Evolutionary conservation across 2,888 invertebrate species (phyloP).

Genomic region (Morpho deidamia): DNA sequence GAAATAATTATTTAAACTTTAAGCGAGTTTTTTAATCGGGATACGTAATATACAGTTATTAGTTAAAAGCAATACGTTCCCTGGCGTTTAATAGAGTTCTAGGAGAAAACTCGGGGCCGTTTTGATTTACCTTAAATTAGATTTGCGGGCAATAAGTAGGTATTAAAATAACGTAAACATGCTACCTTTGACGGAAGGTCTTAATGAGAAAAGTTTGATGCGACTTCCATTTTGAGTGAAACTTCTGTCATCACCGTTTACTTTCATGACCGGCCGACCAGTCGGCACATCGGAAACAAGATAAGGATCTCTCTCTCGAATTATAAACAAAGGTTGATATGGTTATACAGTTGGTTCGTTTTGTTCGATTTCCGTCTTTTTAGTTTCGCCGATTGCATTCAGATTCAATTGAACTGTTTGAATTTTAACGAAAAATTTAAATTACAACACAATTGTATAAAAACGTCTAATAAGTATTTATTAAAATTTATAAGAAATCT

Average conservation of each 20-base stretch:
- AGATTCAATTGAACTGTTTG: constrained; percentile 41
- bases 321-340: constrained; percentile 63
- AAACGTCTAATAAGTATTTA: too few relatives aligned
- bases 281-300: constrained; percentile 40
- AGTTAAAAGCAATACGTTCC: neutral
- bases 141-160: constrained; percentile 49
- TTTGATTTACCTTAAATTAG: constrained; percentile 35
- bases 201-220: constrained; percentile 77
- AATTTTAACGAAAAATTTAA: too few relatives aligned
- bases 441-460: too few relatives aligned
- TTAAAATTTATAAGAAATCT: too few relatives aligned
- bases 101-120: too few relatives aligned
- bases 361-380: constrained; percentile 49
- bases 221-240: constrained; percentile 70
- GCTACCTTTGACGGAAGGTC: constrained; percentile 67
- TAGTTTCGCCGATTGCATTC: constrained; percentile 53
- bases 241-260: constrained; percentile 71
- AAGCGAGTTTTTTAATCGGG: neutral
- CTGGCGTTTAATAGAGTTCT: neutral
- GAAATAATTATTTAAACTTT: neutral
- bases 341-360: constrained; percentile 46
- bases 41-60: neutral
- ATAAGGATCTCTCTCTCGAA: constrained; percentile 53
- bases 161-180: constrained; percentile 73
- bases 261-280: constrained; percentile 53